These are phyloP conservation scores for Odobenus rosmarus DNA, from an alignment of 2,113 vertebrate species.

Conservation along the genomic window DNA sequence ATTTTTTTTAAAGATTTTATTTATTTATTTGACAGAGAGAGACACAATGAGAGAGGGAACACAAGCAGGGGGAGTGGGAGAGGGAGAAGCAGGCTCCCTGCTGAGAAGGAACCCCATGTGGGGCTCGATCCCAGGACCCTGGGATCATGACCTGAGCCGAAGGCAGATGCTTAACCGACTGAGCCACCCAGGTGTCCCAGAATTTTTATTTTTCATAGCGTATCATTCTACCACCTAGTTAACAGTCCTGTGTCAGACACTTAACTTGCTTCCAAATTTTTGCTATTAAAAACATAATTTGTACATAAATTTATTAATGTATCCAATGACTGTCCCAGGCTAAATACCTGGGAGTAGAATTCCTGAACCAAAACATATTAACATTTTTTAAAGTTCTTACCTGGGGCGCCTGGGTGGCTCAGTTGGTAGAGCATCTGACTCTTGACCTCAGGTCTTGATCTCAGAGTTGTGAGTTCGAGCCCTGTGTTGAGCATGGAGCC, in stretches of 20 bases:
- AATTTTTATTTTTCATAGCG: constrained; percentile 26
- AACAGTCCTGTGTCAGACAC: background rate
- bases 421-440: background rate
- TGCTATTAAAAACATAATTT: background rate
- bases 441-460: background rate
- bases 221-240: background rate
- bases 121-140: rapidly evolving
- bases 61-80: rapidly evolving
- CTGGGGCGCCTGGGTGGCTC: background rate
- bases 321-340: background rate
- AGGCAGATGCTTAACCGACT: background rate
- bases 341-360: background rate
- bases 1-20: background rate
- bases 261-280: background rate
- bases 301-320: background rate
- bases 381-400: background rate
- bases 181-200: background rate
- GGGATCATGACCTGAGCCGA: background rate
- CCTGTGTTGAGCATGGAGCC: background rate
- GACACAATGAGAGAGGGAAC: background rate
- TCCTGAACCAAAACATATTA: background rate
- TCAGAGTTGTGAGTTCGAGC: background rate
- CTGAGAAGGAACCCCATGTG: rapidly evolving
- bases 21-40: background rate
- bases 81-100: background rate